phyloP scores from a whole-genome alignment of 2,113 vertebrate genomes.

The Aplodontia rufa region DNA sequence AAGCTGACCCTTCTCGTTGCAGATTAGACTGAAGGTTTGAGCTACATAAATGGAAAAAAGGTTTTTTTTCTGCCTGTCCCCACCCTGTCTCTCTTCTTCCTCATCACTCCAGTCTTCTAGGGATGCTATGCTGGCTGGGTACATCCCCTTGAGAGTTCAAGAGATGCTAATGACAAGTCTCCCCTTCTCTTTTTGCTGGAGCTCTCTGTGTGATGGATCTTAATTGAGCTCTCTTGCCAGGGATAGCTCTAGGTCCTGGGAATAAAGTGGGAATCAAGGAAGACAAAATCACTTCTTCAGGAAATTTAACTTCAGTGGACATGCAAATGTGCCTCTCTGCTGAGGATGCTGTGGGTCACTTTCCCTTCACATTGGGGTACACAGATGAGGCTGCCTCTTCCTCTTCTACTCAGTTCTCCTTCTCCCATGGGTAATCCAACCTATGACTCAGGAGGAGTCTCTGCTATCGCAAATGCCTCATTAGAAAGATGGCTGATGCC shows the following conservation, averaged over 20 bases:
- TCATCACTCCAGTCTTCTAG: not conserved
- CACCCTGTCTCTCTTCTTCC: not conserved
- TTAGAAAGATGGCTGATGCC: not conserved
- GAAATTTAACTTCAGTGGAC: not conserved
- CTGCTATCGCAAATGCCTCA: not conserved
- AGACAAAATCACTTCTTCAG: not conserved
- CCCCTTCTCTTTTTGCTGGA: not conserved
- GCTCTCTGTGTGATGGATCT: not conserved
- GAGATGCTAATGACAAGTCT: not conserved
- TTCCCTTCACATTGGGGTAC: not conserved
- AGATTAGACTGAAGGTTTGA: not conserved
- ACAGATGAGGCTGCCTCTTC: not conserved
- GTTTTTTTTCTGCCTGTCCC: not conserved
- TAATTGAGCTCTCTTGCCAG: not conserved
- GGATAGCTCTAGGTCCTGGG: too few species aligned
- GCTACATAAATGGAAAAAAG: not conserved
- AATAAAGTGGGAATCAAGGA: not conserved
- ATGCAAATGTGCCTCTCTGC: not conserved
- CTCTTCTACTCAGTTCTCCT: not conserved
- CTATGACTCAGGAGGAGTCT: not conserved
- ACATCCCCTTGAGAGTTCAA: not conserved
- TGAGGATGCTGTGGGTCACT: not conserved
- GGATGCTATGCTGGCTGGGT: not conserved
- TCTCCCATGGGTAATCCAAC: not conserved
- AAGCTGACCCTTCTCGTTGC: not conserved